Base-by-base conservation (phyloP, 2,797 vertebrate genomes). In the Phoeniculus purpureus region DNA sequence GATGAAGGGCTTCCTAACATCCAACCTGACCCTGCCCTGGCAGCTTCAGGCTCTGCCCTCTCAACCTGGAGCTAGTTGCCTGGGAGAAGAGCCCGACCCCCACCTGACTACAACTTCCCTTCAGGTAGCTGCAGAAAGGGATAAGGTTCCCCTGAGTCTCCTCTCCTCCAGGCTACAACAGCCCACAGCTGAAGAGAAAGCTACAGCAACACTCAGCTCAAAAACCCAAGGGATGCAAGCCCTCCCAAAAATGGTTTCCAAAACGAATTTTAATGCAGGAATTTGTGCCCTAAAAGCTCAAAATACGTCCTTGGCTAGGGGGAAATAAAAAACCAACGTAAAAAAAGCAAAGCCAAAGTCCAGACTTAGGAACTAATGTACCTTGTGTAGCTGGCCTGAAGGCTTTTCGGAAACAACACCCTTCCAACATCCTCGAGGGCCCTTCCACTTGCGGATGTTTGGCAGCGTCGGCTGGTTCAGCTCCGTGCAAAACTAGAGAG, bases 391-490 rank as follows among this genome's bases (percentile, higher is more conserved):
- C 32, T 93, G 97, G 72, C 97, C 96, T 0, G 98, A 98, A 76
- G 98, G 98, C 54, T 98, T 98, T 90, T 99, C 98, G 4, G 98
- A 98, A 90, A 98, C 97, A 1, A 96, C 51, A 31, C 97, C 98
- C 94, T 98, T 99, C 99, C 99, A 99, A 45, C 97, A 95, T 10
- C 99, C 99, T 85, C 98, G 97, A 15, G 98, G 97, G 54, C 98
- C 97, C 93, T 97, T 99, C 99, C 99, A 99, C 93, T 97, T 98
- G 67, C 98, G 98, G 67, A 99, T 98, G 62, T 98, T 98, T 95
- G 98, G 96, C 91, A 99, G 97, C 1, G 96, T 98, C 0, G 98
- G 98, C 87, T 99, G 98, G 97, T 99, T 99, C 81, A 99, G 97
- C 96, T 99, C 99, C 55, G 79, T 85, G 86, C 99, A 99, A 92